These are phyloP conservation scores for Neotragus moschatus DNA, from an alignment of 2,113 vertebrate genomes.

Conservation along the genomic window DNA sequence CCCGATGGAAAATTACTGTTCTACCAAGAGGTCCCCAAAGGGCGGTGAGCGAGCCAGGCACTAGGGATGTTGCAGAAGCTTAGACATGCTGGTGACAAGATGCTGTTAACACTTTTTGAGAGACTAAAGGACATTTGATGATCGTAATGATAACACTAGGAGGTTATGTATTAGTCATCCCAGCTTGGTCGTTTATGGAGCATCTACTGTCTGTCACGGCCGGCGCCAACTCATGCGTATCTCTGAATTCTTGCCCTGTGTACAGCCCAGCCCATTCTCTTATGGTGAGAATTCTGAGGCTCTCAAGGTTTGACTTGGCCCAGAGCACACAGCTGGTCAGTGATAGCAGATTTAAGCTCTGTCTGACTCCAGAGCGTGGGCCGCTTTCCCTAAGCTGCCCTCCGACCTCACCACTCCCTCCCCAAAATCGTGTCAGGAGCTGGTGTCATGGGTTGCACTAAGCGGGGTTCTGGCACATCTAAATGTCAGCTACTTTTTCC, in stretches of 20 bases:
- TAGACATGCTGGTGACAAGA: neutral
- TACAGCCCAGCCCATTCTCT: neutral
- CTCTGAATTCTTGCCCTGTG: neutral
- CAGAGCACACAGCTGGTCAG: neutral
- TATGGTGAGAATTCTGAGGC: neutral
- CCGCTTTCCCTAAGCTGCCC: neutral
- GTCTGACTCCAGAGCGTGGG: rapidly evolving
- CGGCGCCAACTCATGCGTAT: rapidly evolving
- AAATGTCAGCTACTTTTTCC: neutral
- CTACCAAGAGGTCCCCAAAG: neutral
- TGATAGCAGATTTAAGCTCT: neutral
- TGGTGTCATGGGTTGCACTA: too few relatives aligned
- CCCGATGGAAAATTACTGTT: neutral
- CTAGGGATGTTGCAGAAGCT: neutral
- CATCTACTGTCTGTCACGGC: neutral
- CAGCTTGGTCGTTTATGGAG: neutral
- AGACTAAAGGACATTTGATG: neutral
- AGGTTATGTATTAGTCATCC: neutral
- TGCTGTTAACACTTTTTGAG: neutral
- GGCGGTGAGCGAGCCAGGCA: rapidly evolving
- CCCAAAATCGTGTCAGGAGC: too few relatives aligned
- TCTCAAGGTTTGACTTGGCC: neutral
- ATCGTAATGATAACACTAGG: neutral
- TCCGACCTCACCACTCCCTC: neutral
- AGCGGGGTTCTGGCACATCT: too few relatives aligned